Evolutionary conservation across 1,140 invertebrate genomes (phyloP).

Genomic region (Aradophagus sp.): DNA sequence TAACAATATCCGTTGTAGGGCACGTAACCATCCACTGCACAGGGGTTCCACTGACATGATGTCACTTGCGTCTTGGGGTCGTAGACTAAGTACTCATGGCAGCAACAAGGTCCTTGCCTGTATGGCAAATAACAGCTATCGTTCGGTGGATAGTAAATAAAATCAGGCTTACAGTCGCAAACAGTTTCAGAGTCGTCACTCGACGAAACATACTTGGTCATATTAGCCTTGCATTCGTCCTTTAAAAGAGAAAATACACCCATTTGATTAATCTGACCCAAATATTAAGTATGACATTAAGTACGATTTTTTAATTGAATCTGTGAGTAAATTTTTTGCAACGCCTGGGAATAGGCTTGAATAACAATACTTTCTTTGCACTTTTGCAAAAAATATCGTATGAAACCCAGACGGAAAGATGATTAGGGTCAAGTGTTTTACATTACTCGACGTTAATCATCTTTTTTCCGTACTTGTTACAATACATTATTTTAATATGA

Average conservation of each 20-base stretch:
- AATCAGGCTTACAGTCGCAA: constrained; percentile 80
- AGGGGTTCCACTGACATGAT: constrained; percentile 78
- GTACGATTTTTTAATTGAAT: no score
- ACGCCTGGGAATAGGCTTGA: no score
- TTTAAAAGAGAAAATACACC: constrained; percentile 7
- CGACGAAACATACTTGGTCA: constrained; percentile 79
- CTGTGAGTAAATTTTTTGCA: no score
- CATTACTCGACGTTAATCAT: no score
- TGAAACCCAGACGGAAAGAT: no score
- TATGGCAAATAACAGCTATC: constrained; percentile 79
- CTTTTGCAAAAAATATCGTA: no score
- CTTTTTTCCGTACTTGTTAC: no score
- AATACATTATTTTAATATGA: no score
- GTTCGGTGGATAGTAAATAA: constrained; percentile 78
- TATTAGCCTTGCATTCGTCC: constrained; percentile 65
- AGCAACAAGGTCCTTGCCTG: constrained; percentile 78
- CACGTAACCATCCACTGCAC: constrained; percentile 73
- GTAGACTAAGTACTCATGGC: constrained; percentile 77
- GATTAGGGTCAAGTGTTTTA: no score
- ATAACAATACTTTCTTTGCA: no score
- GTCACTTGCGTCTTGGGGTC: constrained; percentile 77
- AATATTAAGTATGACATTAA: no score
- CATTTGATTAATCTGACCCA: no score
- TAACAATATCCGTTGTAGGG: constrained; percentile 75
- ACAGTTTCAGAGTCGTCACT: constrained; percentile 54